A percentile compares a stretch with the other conserved stretches of the same genome.
phyloP scores from a whole-genome alignment of 53 echinoderm and acorn worm species.

The Arbacia lixula region DNA sequence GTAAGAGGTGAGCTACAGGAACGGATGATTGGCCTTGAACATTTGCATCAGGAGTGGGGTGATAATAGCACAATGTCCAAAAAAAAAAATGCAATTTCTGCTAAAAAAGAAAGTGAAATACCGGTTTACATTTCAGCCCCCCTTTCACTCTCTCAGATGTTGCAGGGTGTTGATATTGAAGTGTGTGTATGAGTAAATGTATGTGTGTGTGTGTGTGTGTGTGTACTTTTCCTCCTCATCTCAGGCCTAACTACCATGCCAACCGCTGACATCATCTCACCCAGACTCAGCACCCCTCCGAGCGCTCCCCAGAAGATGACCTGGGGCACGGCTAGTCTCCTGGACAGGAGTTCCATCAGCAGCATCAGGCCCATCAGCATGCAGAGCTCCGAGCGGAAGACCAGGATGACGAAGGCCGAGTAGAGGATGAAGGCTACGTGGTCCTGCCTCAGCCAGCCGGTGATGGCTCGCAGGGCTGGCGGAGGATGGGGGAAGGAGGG shows the following conservation, averaged over 20 bases:
- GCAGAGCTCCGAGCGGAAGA: constrained; percentile 89
- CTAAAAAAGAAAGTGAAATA: no score
- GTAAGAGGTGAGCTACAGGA: no score
- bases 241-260: not conserved
- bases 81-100: no score
- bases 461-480: constrained; percentile 81
- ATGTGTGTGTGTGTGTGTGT: no score
- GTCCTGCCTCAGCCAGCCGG: constrained; percentile 72
- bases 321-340: constrained; percentile 65
- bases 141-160: no score
- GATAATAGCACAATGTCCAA: no score
- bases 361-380: constrained; percentile 84
- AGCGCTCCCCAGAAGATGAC: constrained; percentile 73
- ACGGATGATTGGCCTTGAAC: no score
- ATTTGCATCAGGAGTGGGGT: no score
- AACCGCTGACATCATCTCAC: constrained; percentile 26
- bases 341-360: constrained; percentile 72
- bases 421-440: constrained; percentile 78
- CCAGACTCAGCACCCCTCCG: constrained; percentile 62
- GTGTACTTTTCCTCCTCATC: no score
- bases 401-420: constrained; percentile 84
- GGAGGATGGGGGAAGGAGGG: not conserved
- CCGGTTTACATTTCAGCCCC: no score
- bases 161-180: no score
- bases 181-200: no score